Base-by-base conservation (phyloP, 2,888 invertebrate species). In the Andrena praecox region DNA sequence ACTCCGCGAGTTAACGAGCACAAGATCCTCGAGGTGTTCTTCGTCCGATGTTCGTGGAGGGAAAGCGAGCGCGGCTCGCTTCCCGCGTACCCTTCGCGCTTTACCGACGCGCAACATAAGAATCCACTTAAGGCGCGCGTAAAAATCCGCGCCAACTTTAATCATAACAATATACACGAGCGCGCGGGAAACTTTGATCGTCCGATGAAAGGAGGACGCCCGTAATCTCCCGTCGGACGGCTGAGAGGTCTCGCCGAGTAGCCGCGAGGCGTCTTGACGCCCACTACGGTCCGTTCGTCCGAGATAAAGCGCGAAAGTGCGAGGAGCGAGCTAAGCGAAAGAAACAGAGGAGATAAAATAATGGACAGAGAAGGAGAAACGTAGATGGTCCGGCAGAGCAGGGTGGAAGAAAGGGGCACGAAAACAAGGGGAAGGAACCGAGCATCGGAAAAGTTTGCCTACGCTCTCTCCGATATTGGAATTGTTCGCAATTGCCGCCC, bases 61-160 rank as follows among this genome's bases (percentile, higher is more conserved):
- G 20, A 24, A 56, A 56, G 0, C 24, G 27, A 27, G 8, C 20
- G 10, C 8, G 12, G 59, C 8, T 24, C 7, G 20, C 33, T n/a
- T n/a, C 29, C 54, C 48, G 10, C 27, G 24, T 8, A 27, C 4
- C 24, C 31, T 35, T 16, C 60, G 48, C n/a, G 31, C 27, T 48
- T 63, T 56, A 10, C 24, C 76, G 31, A 63, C 80, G 82, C 66
- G 59, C 54, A 74, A 80, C 82, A 83, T 62, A 83, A 77, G 80
- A 83, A 83, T 80, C 73, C 80, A 83, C 82, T 83, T 73, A 83
- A 83, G 66, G 77, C 16, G 27, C 66, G 71, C 74, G 67, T 76
- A 68, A 70, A 80, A 83, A 78, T 84, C 71, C 72, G 31, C 24
- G 50, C 67, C 54, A 84, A 84, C 81, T 84, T 84, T 75, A 82